These are phyloP conservation scores for Polypterus senegalus DNA, from an alignment of 2,113 vertebrate genomes.

Conservation along the genomic window DNA sequence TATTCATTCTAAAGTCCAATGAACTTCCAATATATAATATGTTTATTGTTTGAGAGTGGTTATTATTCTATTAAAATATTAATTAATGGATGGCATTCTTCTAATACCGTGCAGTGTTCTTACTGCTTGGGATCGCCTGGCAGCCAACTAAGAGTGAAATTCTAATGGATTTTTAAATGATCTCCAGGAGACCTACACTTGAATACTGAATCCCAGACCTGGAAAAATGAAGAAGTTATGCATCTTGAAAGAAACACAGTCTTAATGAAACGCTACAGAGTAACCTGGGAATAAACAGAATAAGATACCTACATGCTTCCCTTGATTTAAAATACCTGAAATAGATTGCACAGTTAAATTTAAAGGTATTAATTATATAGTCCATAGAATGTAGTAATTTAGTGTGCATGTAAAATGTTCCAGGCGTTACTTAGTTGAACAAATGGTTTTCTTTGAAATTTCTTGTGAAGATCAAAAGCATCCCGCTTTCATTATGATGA, in stretches of 20 bases:
- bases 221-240: conserved; percentile 8
- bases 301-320: conserved; percentile 12
- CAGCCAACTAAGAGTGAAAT: no score
- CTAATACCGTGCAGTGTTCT: no score
- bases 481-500: conserved; percentile 4
- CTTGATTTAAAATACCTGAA: conserved; percentile 27
- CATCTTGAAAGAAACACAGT: conserved; percentile 18
- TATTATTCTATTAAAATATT: no score
- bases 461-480: conserved; percentile 12
- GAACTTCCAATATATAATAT: no score
- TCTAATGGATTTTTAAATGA: no score
- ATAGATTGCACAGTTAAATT: conserved; percentile 25
- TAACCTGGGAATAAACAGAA: no score
- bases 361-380: conserved; percentile 22
- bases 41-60: no score
- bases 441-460: conserved; percentile 8
- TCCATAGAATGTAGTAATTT: conserved; percentile 5
- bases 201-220: no score
- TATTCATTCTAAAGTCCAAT: no score
- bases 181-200: no score
- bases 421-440: conserved; percentile 10
- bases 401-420: conserved; percentile 5
- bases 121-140: no score
- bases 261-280: conserved; percentile 9
- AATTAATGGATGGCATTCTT: no score